Percentiles rank a stretch among this genome's conserved stretches.
Evolutionary conservation across 1,140 invertebrate genomes (phyloP).

Genomic region (Saccostrea echinata): DNA sequence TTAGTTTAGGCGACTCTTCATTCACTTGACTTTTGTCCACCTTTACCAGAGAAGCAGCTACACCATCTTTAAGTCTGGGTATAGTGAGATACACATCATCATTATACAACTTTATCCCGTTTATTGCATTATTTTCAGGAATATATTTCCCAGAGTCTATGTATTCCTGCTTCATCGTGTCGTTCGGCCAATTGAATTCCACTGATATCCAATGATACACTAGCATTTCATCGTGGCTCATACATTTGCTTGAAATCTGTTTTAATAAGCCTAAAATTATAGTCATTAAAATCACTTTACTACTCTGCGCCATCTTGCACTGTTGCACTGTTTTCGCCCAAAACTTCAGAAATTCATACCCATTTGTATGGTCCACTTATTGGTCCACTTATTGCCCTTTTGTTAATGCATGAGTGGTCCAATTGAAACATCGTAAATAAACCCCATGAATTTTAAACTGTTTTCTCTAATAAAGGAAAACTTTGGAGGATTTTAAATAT

Average conservation of each 20-base stretch:
- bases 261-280: not conserved
- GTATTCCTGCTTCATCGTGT: constrained; percentile 53
- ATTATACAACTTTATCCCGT: constrained; percentile 69
- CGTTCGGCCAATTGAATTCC: constrained; percentile 68
- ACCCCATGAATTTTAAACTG: not conserved
- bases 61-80: constrained; percentile 62
- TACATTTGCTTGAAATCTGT: not conserved
- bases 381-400: not conserved
- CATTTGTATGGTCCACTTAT: not conserved
- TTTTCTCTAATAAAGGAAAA: not conserved
- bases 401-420: not conserved
- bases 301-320: not conserved
- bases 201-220: constrained; percentile 64
- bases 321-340: not conserved
- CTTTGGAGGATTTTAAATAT: not conserved
- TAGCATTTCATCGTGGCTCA: not conserved
- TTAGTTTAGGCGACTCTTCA: constrained; percentile 42
- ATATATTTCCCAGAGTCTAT: constrained; percentile 57
- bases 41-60: constrained; percentile 55
- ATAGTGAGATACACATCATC: constrained; percentile 64
- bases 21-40: not conserved
- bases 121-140: constrained; percentile 66
- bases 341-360: not conserved
- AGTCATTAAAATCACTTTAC: not conserved
- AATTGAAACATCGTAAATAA: not conserved